Evolutionary conservation across 2,797 vertebrate genomes (phyloP), one percentile per base, ranked within the genome.

Genomic region (Zalophus californianus): DNA sequence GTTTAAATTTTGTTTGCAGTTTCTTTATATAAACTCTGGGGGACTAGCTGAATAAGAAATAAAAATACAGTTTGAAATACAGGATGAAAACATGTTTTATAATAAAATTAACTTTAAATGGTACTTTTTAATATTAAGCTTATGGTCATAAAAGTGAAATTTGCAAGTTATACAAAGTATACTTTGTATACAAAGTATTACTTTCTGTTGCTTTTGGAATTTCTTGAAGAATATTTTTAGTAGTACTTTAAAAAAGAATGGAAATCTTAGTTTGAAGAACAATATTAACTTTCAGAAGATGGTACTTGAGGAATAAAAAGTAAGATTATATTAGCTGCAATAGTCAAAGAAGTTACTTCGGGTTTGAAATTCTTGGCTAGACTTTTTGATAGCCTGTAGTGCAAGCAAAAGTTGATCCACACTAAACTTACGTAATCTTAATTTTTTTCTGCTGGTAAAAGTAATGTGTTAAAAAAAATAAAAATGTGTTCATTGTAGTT

Each of bases 201-300:
- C 86, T 77, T 91, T 90, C 11, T 68, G 20, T 93, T 66, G 32
- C 52, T 96, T 96, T 96, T 82, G 25, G 38, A 83, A 41, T 83
- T 83, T 88, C 13, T 78, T 89, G 58, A 18, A 91, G 32, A 60
- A 21, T 90, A 90, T 52, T 88, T 97, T 94, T 94, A 58, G 27
- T 85, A 38, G 5, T 86, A 78, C 91, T 95, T 54, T 41, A 38
- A 82, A 85, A 88, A 95, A 94, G 41, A 82, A 72, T 77, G 27
- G 52, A 88, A 94, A 92, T 95, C 54, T 94, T 58, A 70, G 14
- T 91, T 77, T 16, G 23, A 94, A 90, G 64, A 75, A 75, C 21
- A 77, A 27, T 90, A 62, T 80, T 70, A 84, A 56, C 41, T 48
- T 77, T 94, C 23, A 85, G 38, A 84, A 64, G 50, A 79, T 90